A percentile compares a stretch with the other conserved stretches of the same genome.
Conservation (phyloP, 2,797 vertebrate genomes). For the Sebastes itinus region DNA sequence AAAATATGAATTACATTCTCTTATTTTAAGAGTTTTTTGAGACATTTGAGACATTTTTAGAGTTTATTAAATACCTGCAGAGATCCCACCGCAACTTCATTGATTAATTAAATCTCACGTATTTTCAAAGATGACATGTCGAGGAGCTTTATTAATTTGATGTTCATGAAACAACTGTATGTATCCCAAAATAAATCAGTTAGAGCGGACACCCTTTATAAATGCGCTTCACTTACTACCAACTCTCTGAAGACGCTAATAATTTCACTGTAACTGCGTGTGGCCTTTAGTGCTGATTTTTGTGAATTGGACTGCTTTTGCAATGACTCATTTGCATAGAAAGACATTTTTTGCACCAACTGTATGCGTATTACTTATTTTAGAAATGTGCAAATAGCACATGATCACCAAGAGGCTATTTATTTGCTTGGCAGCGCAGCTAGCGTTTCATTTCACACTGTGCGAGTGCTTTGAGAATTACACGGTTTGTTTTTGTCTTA, state of each 20-base stretch:
- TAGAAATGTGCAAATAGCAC: neutral
- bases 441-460: neutral
- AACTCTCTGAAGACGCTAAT: neutral
- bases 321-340: neutral
- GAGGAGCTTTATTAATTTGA: neutral
- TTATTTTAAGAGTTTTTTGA: neutral
- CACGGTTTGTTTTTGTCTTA: neutral
- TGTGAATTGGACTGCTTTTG: neutral
- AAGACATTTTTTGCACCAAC: neutral
- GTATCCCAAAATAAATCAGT: neutral
- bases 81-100: neutral
- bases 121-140: neutral
- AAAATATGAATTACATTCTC: neutral
- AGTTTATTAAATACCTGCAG: neutral
- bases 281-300: fast-evolving
- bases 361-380: fast-evolving
- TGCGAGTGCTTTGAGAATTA: neutral
- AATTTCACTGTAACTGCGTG: too few relatives aligned
- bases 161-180: neutral
- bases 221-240: too few relatives aligned
- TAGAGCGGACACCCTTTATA: neutral
- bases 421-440: neutral
- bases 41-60: neutral
- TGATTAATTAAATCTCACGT: neutral
- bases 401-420: neutral